A percentile compares a stretch with the other conserved stretches of the same genome.
phyloP scores from a whole-genome alignment of 2,113 vertebrate species.

The Plecturocebus donacophilus region DNA sequence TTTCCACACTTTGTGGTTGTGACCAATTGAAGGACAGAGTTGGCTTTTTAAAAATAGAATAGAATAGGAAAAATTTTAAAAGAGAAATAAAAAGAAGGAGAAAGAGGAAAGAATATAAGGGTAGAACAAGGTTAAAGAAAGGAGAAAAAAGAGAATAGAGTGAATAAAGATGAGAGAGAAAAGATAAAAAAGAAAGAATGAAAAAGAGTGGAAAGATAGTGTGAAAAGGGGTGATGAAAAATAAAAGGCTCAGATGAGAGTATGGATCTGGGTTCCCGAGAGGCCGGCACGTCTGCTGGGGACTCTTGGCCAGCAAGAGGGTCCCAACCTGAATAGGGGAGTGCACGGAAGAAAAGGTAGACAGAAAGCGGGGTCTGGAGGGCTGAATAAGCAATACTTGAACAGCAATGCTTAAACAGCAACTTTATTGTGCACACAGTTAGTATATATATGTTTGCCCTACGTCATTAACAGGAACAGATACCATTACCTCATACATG shows the following conservation, averaged over 20 bases:
- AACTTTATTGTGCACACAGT: too few relatives aligned
- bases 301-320: too few relatives aligned
- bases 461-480: too few relatives aligned
- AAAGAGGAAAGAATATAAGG: not conserved
- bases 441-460: too few relatives aligned
- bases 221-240: not conserved
- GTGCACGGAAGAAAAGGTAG: too few relatives aligned
- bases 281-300: too few relatives aligned
- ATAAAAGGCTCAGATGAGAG: not conserved
- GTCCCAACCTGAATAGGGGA: too few relatives aligned
- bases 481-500: too few relatives aligned
- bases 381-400: too few relatives aligned
- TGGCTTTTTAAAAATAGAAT: not conserved
- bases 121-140: not conserved
- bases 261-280: too few relatives aligned
- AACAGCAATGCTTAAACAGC: too few relatives aligned
- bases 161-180: not conserved
- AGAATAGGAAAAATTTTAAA: not conserved
- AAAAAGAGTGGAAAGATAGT: not conserved
- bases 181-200: not conserved
- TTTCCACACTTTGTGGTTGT: not conserved
- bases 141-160: not conserved
- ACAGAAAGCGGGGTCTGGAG: too few relatives aligned
- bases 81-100: not conserved
- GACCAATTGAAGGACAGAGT: not conserved